Conservation (phyloP, 2,888 invertebrate genomes). For the Hemistola chrysoprasaria region DNA sequence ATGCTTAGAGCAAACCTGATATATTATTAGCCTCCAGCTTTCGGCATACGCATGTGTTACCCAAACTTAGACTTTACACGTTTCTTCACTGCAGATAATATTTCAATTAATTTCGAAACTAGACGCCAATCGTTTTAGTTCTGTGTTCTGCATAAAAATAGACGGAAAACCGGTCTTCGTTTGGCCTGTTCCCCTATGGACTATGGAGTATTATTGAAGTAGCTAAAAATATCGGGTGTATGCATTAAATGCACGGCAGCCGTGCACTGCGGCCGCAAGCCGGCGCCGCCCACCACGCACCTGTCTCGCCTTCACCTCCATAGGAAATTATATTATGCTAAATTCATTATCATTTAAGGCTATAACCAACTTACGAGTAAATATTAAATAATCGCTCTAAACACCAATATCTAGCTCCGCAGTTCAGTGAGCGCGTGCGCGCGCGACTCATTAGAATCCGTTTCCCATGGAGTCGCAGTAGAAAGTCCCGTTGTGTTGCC, state of each 20-base stretch:
- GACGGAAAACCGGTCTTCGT: slow-evolving; percentile 43
- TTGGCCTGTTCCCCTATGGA: slow-evolving; percentile 39
- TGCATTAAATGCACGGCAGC: slow-evolving; percentile 56
- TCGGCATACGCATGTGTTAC: slow-evolving; percentile 56
- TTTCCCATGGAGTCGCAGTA: slow-evolving; percentile 23
- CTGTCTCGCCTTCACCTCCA: slow-evolving; percentile 55
- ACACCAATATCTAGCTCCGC: background rate
- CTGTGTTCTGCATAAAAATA: slow-evolving; percentile 2
- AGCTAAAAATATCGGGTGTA: slow-evolving; percentile 62
- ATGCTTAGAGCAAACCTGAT: slow-evolving; percentile 65
- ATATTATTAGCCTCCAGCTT: slow-evolving; percentile 64
- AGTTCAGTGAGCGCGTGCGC: background rate
- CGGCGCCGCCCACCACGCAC: slow-evolving; percentile 52
- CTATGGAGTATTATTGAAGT: slow-evolving; percentile 41
- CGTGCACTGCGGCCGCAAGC: slow-evolving; percentile 39
- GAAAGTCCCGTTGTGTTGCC: slow-evolving; percentile 30
- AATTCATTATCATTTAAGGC: slow-evolving; percentile 20
- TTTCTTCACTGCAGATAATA: slow-evolving; percentile 43
- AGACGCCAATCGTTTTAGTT: slow-evolving; percentile 13
- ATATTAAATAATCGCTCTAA: background rate
- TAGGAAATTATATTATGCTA: slow-evolving; percentile 24
- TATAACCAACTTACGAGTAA: slow-evolving; percentile 9
- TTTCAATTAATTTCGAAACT: slow-evolving; percentile 38
- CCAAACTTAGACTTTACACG: slow-evolving; percentile 41
- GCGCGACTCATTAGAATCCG: slow-evolving; percentile 5